Percentiles rank a stretch among this genome's conserved stretches.
These are phyloP conservation scores for Callitettix versicolor DNA, from an alignment of 1,140 invertebrate genomes.

Conservation along the genomic window DNA sequence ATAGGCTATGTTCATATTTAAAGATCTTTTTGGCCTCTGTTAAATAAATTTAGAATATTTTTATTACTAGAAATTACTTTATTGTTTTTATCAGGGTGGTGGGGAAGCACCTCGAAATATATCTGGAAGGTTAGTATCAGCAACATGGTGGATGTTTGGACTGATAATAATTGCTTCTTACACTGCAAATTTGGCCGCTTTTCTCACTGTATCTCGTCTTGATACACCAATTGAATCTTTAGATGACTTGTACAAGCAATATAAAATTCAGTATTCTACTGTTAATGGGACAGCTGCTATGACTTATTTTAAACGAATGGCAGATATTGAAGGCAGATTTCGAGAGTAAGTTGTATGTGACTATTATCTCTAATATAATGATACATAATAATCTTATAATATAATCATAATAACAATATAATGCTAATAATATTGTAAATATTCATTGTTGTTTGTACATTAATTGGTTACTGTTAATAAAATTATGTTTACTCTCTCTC, in stretches of 20 bases:
- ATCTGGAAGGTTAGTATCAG: slow-evolving; percentile 82
- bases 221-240: slow-evolving; percentile 86
- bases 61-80: too few relatives aligned
- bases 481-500: not conserved
- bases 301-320: slow-evolving; percentile 93
- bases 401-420: not conserved
- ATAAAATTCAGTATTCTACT: slow-evolving; percentile 90
- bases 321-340: slow-evolving; percentile 86
- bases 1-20: too few relatives aligned
- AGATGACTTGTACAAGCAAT: slow-evolving; percentile 88
- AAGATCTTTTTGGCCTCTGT: too few relatives aligned
- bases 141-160: slow-evolving; percentile 96
- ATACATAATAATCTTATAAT: not conserved
- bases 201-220: slow-evolving; percentile 82
- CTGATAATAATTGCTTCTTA: slow-evolving; percentile 98
- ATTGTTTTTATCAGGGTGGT: too few relatives aligned
- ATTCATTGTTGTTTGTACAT: not conserved
- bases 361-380: slow-evolving; percentile 20
- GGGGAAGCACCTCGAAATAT: slow-evolving; percentile 94
- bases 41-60: too few relatives aligned
- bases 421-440: too few relatives aligned
- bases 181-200: slow-evolving; percentile 92
- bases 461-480: too few relatives aligned
- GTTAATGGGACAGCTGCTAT: slow-evolving; percentile 72
- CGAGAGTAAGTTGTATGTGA: slow-evolving; percentile 95